Base-by-base conservation (phyloP, 2,888 invertebrate species). In the Drosophila stalkeri region DNA sequence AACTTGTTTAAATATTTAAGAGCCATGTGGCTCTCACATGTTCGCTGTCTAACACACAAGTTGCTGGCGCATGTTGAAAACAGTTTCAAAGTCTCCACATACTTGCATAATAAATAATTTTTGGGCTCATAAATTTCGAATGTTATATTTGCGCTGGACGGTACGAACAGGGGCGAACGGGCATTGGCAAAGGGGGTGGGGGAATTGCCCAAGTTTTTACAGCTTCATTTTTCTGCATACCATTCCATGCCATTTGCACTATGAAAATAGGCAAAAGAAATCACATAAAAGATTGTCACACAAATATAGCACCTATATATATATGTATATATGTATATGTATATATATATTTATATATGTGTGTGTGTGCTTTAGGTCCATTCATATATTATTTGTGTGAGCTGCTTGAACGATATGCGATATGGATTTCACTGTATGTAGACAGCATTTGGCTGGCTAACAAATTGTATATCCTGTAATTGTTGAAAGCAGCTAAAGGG, bases 111-210 rank as follows among this genome's bases (percentile, higher is more conserved):
- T 90, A 90, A 90, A 90, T 90, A 80, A 87, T 90, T 82, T 87
- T 82, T 79, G 65, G 65, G 79, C 83, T 82, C 90, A 90, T 90
- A 90, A 90, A 90, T 90, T 90, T 81, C 49, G 74, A 78, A 88
- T 78, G 82, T 67, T 79, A 72, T 69, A 70, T 71, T 67, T 56
- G 65, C 43, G 33, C 31, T 18, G 47, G 39, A 2, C 46, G 33
- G 16, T n/a, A n/a, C 37, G 20, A 47, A 11, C 23, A 18, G 33
- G 6, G 27, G 27, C 37, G 20, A 52, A 11, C 35, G 35, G 39
- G 12, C 23, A 12, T 27, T 18, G 5, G 27, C 8, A 3, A 3
- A 23, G 27, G 49, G 47, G 39, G 52, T n/a, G 27, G 49, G 47
- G 39, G 52, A 72, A 60, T 62, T 49, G 43, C 51, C 43, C 41